Evolutionary conservation across 2,888 invertebrate genomes (phyloP).

Genomic region (Lobophora halterata): DNA sequence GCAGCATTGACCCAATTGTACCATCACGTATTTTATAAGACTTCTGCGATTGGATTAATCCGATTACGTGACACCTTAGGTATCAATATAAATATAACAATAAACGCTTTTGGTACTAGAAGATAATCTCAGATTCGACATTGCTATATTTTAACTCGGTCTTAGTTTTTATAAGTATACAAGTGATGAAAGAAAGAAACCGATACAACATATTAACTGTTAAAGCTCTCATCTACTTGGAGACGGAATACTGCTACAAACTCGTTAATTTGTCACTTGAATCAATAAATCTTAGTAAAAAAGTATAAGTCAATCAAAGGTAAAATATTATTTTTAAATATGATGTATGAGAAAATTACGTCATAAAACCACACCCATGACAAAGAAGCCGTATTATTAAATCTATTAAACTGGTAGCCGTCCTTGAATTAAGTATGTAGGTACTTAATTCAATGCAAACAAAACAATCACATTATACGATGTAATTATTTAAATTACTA

Average conservation of each 20-base stretch:
- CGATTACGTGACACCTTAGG: background rate
- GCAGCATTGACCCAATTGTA: slow-evolving; percentile 13
- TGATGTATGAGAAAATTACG: slow-evolving; percentile 15
- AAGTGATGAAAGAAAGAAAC: too few species aligned
- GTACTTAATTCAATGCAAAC: slow-evolving; percentile 7
- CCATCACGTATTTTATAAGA: slow-evolving; percentile 13
- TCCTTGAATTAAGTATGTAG: slow-evolving; percentile 7
- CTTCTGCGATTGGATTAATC: slow-evolving; percentile 18
- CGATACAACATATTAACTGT: too few species aligned
- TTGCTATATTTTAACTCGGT: too few species aligned
- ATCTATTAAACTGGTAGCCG: slow-evolving; percentile 6
- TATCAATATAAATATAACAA: background rate
- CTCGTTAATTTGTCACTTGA: too few species aligned
- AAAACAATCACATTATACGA: slow-evolving; percentile 6
- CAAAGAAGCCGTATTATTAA: slow-evolving; percentile 4
- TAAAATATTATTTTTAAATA: too few species aligned
- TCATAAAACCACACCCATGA: slow-evolving; percentile 15
- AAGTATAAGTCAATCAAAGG: background rate
- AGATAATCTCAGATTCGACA: too few species aligned
- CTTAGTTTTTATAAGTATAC: too few species aligned
- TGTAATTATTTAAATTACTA: slow-evolving; percentile 4
- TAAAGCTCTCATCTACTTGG: too few species aligned
- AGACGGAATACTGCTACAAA: too few species aligned
- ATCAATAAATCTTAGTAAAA: too few species aligned
- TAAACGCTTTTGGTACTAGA: too few species aligned